phyloP scores from a whole-genome alignment of 2,113 vertebrate species.

The Heteronetta atricapilla region DNA sequence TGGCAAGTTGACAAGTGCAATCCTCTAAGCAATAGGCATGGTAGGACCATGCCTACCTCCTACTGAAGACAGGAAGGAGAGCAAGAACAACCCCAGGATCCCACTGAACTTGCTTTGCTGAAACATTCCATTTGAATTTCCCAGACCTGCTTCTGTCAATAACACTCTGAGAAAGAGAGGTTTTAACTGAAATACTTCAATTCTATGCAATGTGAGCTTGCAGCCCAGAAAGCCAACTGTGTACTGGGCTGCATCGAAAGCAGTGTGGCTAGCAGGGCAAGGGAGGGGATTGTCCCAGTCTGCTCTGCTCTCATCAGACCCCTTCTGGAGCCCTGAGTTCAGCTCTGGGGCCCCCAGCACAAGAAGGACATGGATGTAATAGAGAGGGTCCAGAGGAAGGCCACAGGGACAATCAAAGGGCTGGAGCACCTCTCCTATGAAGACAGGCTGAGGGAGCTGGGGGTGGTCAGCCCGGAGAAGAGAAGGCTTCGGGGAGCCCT shows the following conservation, averaged over 20 bases:
- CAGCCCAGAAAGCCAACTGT: too few relatives aligned
- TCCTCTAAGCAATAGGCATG: rapidly evolving
- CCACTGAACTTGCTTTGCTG: not conserved
- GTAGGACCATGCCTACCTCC: not conserved
- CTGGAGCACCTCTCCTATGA: not conserved
- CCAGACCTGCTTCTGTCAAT: not conserved
- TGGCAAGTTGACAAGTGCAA: not conserved
- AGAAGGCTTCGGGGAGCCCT: not conserved
- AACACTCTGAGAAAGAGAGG: not conserved
- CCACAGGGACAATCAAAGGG: not conserved
- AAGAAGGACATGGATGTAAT: not conserved
- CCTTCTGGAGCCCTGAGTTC: not conserved
- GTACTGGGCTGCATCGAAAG: not conserved
- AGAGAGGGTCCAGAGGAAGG: not conserved
- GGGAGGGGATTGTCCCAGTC: not conserved
- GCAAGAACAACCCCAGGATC: not conserved
- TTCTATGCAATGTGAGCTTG: not conserved
- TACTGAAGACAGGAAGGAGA: not conserved
- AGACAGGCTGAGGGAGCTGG: not conserved
- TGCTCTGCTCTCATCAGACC: not conserved
- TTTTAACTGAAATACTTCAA: not conserved
- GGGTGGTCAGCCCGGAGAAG: not conserved
- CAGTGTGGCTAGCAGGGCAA: not conserved
- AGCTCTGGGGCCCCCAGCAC: not conserved
- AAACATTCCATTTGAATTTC: not conserved